These are phyloP conservation scores for Aphodius granarius DNA, from an alignment of 2,888 invertebrate genomes.

Conservation along the genomic window DNA sequence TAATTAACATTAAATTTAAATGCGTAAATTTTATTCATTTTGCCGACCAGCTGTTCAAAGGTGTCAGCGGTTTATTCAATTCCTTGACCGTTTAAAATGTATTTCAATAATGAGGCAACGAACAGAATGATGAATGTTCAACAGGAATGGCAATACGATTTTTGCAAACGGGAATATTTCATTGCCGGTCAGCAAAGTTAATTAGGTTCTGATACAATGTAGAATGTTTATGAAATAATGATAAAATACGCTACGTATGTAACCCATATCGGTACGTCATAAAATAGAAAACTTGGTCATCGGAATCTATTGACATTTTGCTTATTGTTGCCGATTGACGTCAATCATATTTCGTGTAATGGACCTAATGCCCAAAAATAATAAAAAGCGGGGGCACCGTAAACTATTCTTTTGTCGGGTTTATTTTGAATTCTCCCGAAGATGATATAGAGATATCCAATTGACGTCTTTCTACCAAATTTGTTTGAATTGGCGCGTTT, in stretches of 20 bases:
- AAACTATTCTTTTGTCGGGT: not conserved
- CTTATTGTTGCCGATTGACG: not conserved
- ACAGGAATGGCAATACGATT: not conserved
- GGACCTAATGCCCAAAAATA: not conserved
- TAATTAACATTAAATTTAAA: not conserved
- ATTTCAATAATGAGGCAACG: not conserved
- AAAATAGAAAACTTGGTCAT: not conserved
- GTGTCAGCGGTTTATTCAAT: not conserved
- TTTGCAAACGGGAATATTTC: not conserved
- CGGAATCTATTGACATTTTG: not conserved
- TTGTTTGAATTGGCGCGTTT: not conserved
- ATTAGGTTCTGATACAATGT: not conserved
- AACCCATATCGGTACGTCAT: not conserved
- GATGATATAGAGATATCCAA: not conserved
- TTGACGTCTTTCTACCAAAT: not conserved
- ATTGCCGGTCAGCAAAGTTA: not conserved
- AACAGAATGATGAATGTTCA: not conserved
- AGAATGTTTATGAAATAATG: too few relatives aligned
- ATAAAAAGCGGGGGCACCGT: not conserved
- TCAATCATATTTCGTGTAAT: not conserved
- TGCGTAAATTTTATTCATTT: not conserved
- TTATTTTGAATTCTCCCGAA: not conserved
- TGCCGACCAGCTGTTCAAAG: not conserved
- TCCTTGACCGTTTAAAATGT: not conserved
- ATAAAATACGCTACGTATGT: not conserved